phyloP scores from a whole-genome alignment of 2,888 invertebrate species.

The Acronicta psi region DNA sequence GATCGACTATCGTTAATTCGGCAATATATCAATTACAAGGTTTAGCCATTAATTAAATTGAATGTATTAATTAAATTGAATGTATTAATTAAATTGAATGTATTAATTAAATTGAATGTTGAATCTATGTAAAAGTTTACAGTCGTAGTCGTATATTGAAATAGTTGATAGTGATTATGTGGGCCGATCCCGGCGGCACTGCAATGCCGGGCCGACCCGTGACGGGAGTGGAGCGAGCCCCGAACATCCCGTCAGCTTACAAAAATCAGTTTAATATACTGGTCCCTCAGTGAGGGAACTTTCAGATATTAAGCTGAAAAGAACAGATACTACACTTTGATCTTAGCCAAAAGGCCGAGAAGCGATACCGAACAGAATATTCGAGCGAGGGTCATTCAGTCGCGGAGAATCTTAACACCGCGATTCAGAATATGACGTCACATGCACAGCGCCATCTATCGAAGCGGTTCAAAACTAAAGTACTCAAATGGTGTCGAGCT shows the following conservation, averaged over 20 bases:
- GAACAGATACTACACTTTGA: constrained; percentile 52
- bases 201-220: constrained; percentile 55
- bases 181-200: constrained; percentile 54
- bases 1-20: too few species aligned
- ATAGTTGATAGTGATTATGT: constrained; percentile 16
- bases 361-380: constrained; percentile 14
- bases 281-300: constrained; percentile 54
- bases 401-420: constrained; percentile 42
- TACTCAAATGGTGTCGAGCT: neutral
- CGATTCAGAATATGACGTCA: constrained; percentile 29
- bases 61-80: too few species aligned
- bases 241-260: constrained; percentile 46
- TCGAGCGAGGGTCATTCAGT: constrained; percentile 14
- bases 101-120: too few species aligned
- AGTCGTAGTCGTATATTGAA: too few species aligned
- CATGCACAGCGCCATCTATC: constrained; percentile 44
- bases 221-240: constrained; percentile 55
- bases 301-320: constrained; percentile 57
- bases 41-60: too few species aligned
- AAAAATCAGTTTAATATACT: constrained; percentile 55
- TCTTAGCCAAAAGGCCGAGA: constrained; percentile 51
- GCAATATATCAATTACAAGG: too few species aligned
- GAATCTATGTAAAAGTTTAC: too few species aligned
- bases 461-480: constrained; percentile 9
- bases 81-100: too few species aligned